Base-by-base conservation (phyloP, 2,113 vertebrate genomes). In the Jaculus jaculus region DNA sequence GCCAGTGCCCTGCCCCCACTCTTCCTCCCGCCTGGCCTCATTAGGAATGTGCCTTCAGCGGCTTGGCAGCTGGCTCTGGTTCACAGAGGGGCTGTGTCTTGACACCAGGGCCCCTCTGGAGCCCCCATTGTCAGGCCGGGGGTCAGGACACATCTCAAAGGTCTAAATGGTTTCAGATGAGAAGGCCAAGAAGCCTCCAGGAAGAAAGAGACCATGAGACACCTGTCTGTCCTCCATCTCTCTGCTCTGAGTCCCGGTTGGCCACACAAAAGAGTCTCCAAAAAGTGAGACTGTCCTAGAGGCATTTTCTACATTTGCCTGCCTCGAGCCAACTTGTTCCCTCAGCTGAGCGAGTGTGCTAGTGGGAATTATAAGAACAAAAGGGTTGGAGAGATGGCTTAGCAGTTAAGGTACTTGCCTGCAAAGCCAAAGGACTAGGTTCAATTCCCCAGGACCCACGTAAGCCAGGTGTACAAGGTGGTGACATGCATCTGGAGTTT, bases 71-170 rank as follows among this genome's bases (percentile, higher is more conserved):
- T 23, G 17, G 65, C 84, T 90, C 82, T 9, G 16, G 65, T 71
- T 94, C 92, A 97, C 92, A 96, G 95, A 96, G 78, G 81, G 93
- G 78, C 93, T 96, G 47, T 96, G 95, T 96, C 87, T 87, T 91
- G 87, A 80, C 78, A 92, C 87, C 68, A 54, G 11, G 28, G 87
- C 79, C 90, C 92, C 86, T 96, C 95, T 95, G 93, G 97, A 96
- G 91, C 92, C 69, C 83, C 95, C 91, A 92, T 94, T 97, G 96
- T 97, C 85, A 72, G 88, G 54, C 54, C 1, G 17, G 47, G 39
- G 68, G 72, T 26, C 87, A 87, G 81, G 69, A 37, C 65, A 77
- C 9, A 34, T 89, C 95, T 96, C 94, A 91, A 95, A 95, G 84
- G 84, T 94, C 61, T 93, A 47, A 92, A 94, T 92, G 91, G 92